Conservation (phyloP, 92 coral and sea anemone species). For the Palythoa grandiflora region DNA sequence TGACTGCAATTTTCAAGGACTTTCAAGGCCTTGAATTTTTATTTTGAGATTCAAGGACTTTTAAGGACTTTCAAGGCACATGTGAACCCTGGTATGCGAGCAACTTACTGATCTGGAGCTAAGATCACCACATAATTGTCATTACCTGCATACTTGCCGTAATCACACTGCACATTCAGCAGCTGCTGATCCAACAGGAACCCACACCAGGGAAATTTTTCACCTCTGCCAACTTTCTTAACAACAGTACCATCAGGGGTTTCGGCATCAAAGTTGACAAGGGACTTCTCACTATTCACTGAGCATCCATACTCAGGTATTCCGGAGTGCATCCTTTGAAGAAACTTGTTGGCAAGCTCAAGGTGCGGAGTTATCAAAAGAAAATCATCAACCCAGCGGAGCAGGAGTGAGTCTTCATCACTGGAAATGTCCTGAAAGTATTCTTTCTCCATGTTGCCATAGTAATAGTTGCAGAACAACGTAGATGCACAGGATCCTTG, state of each 20-base stretch:
- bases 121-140: too few species aligned
- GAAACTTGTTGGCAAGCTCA: conserved; percentile 44
- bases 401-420: conserved; percentile 79
- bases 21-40: too few species aligned
- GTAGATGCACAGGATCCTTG: conserved; percentile 91
- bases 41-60: too few species aligned
- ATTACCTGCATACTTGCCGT: conserved; percentile 73
- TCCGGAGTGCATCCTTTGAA: conserved; percentile 41
- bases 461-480: conserved; percentile 78
- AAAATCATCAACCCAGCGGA: conserved; percentile 96
- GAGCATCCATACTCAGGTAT: conserved; percentile 75
- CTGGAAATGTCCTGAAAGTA: conserved; percentile 60
- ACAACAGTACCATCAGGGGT: conserved; percentile 67
- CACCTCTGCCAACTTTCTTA: conserved; percentile 52
- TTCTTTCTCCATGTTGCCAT: conserved; percentile 83
- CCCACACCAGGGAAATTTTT: conserved; percentile 87
- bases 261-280: conserved; percentile 77
- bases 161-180: conserved; percentile 74
- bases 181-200: conserved; percentile 67
- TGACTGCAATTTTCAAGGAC: too few species aligned
- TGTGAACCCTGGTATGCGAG: too few species aligned
- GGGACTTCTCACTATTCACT: conserved; percentile 77
- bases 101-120: too few species aligned
- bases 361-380: conserved; percentile 75
- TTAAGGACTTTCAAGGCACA: too few species aligned